phyloP scores from a whole-genome alignment of 2,113 vertebrate genomes.

The Prochilodus magdalenae region DNA sequence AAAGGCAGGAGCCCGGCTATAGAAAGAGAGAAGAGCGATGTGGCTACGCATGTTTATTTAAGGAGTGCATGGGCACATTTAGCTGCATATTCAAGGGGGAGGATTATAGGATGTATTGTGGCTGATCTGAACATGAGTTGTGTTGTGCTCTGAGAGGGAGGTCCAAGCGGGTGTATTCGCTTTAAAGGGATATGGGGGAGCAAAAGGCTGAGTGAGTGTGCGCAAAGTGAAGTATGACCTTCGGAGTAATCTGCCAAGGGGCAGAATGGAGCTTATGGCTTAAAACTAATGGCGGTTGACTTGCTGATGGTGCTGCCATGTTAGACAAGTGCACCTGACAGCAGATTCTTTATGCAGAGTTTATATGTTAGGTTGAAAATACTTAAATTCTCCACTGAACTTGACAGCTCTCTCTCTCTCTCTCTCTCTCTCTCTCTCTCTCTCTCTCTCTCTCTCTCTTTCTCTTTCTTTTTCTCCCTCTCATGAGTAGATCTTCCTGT shows the following conservation, averaged over 20 bases:
- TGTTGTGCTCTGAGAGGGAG: conserved; percentile 34
- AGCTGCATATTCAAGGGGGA: conserved; percentile 19
- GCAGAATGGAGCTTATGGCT: conserved; percentile 73
- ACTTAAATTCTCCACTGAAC: not conserved
- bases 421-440: not conserved
- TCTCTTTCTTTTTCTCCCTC: not conserved
- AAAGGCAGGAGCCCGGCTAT: conserved; percentile 33
- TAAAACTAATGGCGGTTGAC: conserved; percentile 51
- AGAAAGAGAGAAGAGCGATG: not conserved
- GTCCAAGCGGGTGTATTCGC: not conserved
- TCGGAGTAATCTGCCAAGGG: conserved; percentile 72
- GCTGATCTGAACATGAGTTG: conserved; percentile 37
- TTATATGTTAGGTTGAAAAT: conserved; percentile 3
- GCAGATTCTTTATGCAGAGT: conserved; percentile 30
- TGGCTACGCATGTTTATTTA: conserved; percentile 29
- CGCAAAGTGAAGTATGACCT: conserved; percentile 43
- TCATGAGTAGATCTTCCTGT: conserved; percentile 14
- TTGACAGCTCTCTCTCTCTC: not conserved
- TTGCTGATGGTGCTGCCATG: conserved; percentile 62
- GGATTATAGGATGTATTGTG: conserved; percentile 41
- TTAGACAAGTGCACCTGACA: conserved; percentile 34
- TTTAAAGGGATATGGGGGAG: conserved; percentile 32
- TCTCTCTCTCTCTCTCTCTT: not conserved
- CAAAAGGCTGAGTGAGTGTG: not conserved
- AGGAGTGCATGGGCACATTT: conserved; percentile 35